phyloP scores from a whole-genome alignment of 1,140 invertebrate species.

The Daktulosphaira vitifoliae region DNA sequence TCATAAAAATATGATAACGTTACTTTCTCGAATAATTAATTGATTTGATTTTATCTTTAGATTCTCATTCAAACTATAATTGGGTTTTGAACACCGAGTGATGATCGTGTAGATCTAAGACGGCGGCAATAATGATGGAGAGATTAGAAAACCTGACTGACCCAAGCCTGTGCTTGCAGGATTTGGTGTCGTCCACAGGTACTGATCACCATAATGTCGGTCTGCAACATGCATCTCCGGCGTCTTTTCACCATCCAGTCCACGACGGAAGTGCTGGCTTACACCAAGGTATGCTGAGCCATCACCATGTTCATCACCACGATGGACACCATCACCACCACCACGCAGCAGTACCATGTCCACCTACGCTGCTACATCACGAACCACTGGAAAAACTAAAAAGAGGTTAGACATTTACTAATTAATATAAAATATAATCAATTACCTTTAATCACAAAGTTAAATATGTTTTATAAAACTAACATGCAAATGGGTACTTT shows the following conservation, averaged over 20 bases:
- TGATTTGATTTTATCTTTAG: too few species aligned
- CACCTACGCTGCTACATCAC: constrained; percentile 49
- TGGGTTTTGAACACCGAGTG: too few species aligned
- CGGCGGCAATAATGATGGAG: constrained; percentile 42
- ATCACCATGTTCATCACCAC: constrained; percentile 50
- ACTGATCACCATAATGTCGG: constrained; percentile 42
- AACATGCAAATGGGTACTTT: too few species aligned
- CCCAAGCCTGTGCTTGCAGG: constrained; percentile 62
- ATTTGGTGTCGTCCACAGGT: constrained; percentile 52
- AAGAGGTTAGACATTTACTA: constrained; percentile 57
- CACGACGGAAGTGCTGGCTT: constrained; percentile 44
- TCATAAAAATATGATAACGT: too few species aligned
- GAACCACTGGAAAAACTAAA: constrained; percentile 73
- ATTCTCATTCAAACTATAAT: too few species aligned
- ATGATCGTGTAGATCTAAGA: neutral
- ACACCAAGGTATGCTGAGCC: constrained; percentile 54
- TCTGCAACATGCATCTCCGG: constrained; percentile 36
- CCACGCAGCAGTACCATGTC: constrained; percentile 43
- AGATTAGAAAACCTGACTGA: constrained; percentile 53
- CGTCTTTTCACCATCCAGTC: constrained; percentile 51
- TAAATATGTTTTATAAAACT: too few species aligned
- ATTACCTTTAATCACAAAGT: too few species aligned
- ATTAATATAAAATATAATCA: too few species aligned
- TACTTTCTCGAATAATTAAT: too few species aligned
- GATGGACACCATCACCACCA: constrained; percentile 45